Base-by-base conservation (phyloP, 2,797 vertebrate genomes). In the Mormyrops boulengeri region DNA sequence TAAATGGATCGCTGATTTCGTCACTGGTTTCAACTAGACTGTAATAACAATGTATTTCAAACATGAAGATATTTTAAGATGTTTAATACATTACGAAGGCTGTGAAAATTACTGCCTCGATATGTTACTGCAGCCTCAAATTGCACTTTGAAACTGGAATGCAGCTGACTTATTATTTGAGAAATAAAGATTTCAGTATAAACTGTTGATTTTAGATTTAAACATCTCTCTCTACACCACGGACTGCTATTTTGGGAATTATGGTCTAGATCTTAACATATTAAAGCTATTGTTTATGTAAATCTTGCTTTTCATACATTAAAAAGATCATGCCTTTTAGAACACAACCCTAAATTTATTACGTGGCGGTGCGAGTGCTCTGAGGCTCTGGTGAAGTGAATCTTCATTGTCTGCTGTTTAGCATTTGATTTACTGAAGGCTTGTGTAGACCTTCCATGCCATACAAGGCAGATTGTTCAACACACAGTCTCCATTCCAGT, bases 361-460 rank as follows among this genome's bases (percentile, higher is more conserved):
- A 84, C 7, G 5, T 30, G 52, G 2, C 34, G 17, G n/a, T 34
- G 41, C 41, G 57, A 86, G 26, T 4, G 17, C 7, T 6, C 6
- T 22, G 30, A 62, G 22, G 57, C 12, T 26, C 44, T 47, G 22
- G n/a, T 55, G 57, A 44, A 53, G 53, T 77, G 50, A 38, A 60
- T 60, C 30, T 57, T 57, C 44, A 44, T 52, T 82, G 53, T 66
- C n/a, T 6, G 26, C 80, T 85, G n/a, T 62, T 89, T 60, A 66
- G 34, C 8, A 2, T 41, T 38, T 90, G 89, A 90, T 88, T 84
- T 85, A 90, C 38, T n/a, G 53, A 60, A 86, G 44, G 26, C 87
- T 88, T 41, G n/a, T 66, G 52, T 73, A 4, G 52, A 88, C 44
- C 89, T 88, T 85, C 87, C 69, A 88, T n/a, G 41, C 87, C 87